Base-by-base conservation (phyloP, 1,140 invertebrate genomes). In the Formica exsecta region DNA sequence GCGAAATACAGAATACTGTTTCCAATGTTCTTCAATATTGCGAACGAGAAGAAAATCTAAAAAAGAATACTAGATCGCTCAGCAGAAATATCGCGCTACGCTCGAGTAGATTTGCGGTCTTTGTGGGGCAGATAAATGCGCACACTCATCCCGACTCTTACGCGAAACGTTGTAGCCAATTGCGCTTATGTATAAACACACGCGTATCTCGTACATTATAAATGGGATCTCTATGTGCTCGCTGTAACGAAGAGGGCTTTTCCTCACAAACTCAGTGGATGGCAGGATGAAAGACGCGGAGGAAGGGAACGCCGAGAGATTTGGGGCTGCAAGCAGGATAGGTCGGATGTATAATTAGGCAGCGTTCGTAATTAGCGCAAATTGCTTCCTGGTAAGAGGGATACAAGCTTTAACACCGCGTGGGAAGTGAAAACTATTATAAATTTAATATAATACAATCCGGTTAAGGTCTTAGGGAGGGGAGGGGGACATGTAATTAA, bases 281-380 rank as follows among this genome's bases (percentile, higher is more conserved):
- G 74, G 66, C 44, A 41, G 19, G n/a, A 22, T 54, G 83, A 77
- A 80, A 86, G 57, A 44, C 54, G 70, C 59, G 64, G 75, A 86
- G 84, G 81, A 81, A 59, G 87, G 48, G 85, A 70, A n/a, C 38
- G 70, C 19, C 19, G 87, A 86, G 86, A 90, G 91, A 91, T 90
- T 87, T 86, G 68, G 79, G 86, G 91, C 59, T 87, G 87, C 86
- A 92, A 89, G 86, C 89, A 87, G 77, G 88, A 90, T 90, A 90
- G 89, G 89, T 90, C 88, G 86, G 89, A 90, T 87, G 86, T 92
- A 94, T 93, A 94, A 95, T 95, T 94, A 93, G 93, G 92, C 92
- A 86, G 89, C 92, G 91, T 90, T 94, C 91, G 93, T 94, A 95
- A 95, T 95, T 94, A 95, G 94, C 93, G 93, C 93, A 94, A 94